These are phyloP conservation scores for Micropterix aruncella DNA, from an alignment of 2,888 invertebrate genomes.

Conservation along the genomic window DNA sequence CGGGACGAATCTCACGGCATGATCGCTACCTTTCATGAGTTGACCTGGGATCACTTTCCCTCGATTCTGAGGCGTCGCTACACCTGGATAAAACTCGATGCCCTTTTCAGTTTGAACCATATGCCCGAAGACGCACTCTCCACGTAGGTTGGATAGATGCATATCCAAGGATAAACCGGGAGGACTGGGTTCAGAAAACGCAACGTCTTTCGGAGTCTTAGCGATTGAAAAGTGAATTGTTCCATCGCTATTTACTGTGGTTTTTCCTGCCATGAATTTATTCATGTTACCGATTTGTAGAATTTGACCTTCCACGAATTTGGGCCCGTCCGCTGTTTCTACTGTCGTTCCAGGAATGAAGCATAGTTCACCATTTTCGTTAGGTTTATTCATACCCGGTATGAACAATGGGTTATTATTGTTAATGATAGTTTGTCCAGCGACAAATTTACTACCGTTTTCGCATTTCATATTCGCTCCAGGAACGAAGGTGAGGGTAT, in stretches of 20 bases:
- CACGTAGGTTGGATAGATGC: slow-evolving; percentile 34
- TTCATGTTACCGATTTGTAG: slow-evolving; percentile 42
- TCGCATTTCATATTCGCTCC: slow-evolving; percentile 48
- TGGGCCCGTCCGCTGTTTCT: slow-evolving; percentile 45
- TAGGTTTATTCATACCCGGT: slow-evolving; percentile 40
- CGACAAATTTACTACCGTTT: slow-evolving; percentile 48
- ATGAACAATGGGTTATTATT: slow-evolving; percentile 41
- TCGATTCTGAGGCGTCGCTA: slow-evolving; percentile 31
- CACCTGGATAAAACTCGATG: slow-evolving; percentile 50
- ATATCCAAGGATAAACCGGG: slow-evolving; percentile 44
- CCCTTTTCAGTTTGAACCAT: slow-evolving; percentile 51
- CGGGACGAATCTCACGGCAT: slow-evolving; percentile 51
- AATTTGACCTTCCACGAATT: slow-evolving; percentile 52
- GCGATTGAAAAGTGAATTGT: slow-evolving; percentile 43
- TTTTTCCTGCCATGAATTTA: slow-evolving; percentile 48
- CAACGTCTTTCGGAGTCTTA: slow-evolving; percentile 39
- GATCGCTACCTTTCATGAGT: slow-evolving; percentile 42
- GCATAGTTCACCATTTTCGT: slow-evolving; percentile 25
- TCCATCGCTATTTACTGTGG: slow-evolving; percentile 32
- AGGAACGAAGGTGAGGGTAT: slow-evolving; percentile 42
- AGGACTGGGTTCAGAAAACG: slow-evolving; percentile 37
- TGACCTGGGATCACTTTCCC: slow-evolving; percentile 51
- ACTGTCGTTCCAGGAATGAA: slow-evolving; percentile 49
- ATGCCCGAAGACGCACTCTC: slow-evolving; percentile 46
- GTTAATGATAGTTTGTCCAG: slow-evolving; percentile 43